Conservation (phyloP, 2,888 invertebrate genomes). For the Agrochola lota region DNA sequence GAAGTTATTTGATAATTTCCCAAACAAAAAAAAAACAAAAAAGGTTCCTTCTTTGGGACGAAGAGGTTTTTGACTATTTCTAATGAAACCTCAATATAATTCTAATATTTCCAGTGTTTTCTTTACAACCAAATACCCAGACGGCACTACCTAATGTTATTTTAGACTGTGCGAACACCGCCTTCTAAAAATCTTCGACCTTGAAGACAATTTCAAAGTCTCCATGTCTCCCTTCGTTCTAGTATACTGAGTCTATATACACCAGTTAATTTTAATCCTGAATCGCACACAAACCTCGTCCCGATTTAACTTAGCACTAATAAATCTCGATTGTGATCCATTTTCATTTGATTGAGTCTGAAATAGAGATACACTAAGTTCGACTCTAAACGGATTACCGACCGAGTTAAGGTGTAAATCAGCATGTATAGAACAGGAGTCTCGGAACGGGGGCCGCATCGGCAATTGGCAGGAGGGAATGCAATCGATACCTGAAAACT, state of each 20-base stretch:
- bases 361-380: conserved; percentile 50
- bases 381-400: conserved; percentile 53
- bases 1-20: too few species aligned
- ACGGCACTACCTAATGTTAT: neutral
- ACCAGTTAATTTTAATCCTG: conserved; percentile 10
- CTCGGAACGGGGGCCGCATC: conserved; percentile 46
- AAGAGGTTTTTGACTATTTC: neutral
- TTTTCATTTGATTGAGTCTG: conserved; percentile 56
- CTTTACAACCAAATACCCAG: neutral
- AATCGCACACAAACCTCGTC: conserved; percentile 12
- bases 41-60: neutral
- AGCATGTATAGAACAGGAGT: conserved; percentile 55
- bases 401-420: conserved; percentile 58
- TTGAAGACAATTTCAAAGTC: conserved; percentile 8
- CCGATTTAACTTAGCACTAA: conserved; percentile 23
- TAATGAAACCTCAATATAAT: neutral
- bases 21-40: too few species aligned
- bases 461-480: conserved; percentile 41
- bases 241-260: neutral
- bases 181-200: conserved; percentile 16
- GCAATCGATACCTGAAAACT: conserved; percentile 56
- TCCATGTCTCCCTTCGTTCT: neutral
- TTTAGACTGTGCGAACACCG: conserved; percentile 19
- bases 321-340: conserved; percentile 44
- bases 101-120: neutral